Percentiles rank a stretch among this genome's conserved stretches.
Evolutionary conservation across 2,888 invertebrate species (phyloP).

Genomic region (Nymphalis urticae): DNA sequence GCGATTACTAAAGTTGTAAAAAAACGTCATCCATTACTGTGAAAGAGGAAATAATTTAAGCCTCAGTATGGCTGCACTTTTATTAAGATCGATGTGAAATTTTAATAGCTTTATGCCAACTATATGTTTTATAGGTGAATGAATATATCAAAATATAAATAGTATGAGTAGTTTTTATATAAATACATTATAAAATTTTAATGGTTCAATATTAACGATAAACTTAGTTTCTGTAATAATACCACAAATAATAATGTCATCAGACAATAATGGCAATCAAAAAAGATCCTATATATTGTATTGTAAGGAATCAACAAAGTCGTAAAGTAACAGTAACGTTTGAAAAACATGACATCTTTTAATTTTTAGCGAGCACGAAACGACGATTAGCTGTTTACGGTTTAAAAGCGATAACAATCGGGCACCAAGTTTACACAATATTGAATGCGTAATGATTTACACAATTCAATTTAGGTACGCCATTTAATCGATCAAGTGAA

Average conservation of each 20-base stretch:
- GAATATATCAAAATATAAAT: neutral
- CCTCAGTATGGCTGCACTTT: constrained; percentile 3
- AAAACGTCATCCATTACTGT: constrained; percentile 42
- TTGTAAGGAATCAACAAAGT: neutral
- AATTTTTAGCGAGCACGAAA: constrained; percentile 50
- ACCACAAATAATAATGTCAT: too few relatives aligned
- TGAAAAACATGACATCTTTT: constrained; percentile 41
- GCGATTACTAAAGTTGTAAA: constrained; percentile 25
- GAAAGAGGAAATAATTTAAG: constrained; percentile 37
- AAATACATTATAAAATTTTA: too few relatives aligned
- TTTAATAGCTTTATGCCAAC: neutral
- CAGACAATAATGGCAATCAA: too few relatives aligned
- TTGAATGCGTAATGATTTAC: constrained; percentile 40
- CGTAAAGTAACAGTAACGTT: constrained; percentile 13
- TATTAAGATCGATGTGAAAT: constrained; percentile 9
- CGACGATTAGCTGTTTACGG: constrained; percentile 38
- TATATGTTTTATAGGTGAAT: neutral
- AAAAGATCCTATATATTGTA: too few relatives aligned
- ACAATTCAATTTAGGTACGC: constrained; percentile 35
- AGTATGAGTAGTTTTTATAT: too few relatives aligned
- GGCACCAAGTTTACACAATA: constrained; percentile 35
- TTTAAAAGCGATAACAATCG: constrained; percentile 39
- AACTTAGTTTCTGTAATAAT: too few relatives aligned
- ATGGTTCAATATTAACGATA: too few relatives aligned
- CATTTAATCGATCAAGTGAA: constrained; percentile 29